phyloP scores from a whole-genome alignment of 1,140 invertebrate species.

The Lordiphosa mommai region DNA sequence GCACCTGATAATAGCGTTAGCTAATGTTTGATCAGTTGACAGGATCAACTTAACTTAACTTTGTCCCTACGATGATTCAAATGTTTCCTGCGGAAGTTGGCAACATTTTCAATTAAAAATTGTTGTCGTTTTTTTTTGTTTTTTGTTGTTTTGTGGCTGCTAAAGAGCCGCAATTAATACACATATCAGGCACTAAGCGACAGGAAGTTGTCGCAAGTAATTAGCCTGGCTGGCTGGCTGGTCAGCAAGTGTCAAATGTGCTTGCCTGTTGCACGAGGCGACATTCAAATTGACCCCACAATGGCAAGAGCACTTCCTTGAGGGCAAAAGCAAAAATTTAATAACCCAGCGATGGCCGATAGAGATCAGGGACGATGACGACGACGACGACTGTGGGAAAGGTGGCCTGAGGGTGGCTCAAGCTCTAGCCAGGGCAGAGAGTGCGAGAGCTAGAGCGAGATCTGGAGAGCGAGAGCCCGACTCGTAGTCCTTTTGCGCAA shows the following conservation, averaged over 20 bases:
- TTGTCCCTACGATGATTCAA: constrained; percentile 38
- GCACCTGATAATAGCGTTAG: neutral
- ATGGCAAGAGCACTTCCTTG: constrained; percentile 47
- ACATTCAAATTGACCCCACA: constrained; percentile 51
- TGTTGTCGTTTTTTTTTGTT: neutral
- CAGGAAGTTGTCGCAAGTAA: constrained; percentile 57
- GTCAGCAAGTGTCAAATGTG: constrained; percentile 40
- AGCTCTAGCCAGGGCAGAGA: neutral
- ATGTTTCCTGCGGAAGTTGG: constrained; percentile 62
- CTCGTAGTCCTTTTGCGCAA: constrained; percentile 57
- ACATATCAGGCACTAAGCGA: constrained; percentile 14
- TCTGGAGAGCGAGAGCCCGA: constrained; percentile 2
- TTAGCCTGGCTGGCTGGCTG: constrained; percentile 37
- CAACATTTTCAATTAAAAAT: constrained; percentile 64
- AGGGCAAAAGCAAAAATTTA: constrained; percentile 41
- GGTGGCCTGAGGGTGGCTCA: neutral
- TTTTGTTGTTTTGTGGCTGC: constrained; percentile 33
- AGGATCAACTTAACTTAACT: neutral
- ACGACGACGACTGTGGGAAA: no score
- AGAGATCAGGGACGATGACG: constrained; percentile 26
- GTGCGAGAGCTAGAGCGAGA: neutral
- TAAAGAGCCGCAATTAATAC: constrained; percentile 69
- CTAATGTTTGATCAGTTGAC: neutral
- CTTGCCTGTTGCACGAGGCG: constrained; percentile 32
- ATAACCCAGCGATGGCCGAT: constrained; percentile 47